phyloP scores from a whole-genome alignment of 2,888 invertebrate species.

The Lysandra coridon region DNA sequence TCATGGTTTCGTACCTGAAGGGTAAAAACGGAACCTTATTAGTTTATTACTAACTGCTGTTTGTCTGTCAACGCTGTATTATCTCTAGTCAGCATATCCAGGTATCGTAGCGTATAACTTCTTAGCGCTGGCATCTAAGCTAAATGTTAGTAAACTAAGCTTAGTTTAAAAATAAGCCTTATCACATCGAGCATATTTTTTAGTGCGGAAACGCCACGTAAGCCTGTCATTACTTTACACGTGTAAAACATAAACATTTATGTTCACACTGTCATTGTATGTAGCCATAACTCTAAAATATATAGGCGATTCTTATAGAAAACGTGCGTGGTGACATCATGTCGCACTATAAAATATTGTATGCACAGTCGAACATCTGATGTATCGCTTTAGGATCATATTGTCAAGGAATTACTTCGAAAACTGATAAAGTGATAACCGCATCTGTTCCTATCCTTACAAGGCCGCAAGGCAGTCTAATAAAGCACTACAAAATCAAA shows the following conservation, averaged over 20 bases:
- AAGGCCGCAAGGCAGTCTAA: no score
- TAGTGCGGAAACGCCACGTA: conserved; percentile 48
- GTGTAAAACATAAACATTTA: conserved; percentile 75
- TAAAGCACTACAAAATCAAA: no score
- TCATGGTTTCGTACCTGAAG: no score
- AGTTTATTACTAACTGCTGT: no score
- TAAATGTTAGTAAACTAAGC: neutral
- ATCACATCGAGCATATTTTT: conserved; percentile 38
- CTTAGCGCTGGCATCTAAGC: no score
- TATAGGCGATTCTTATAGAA: conserved; percentile 63
- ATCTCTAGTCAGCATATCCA: no score
- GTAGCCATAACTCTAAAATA: conserved; percentile 68
- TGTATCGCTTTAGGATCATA: neutral
- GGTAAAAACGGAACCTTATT: no score
- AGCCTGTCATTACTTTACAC: conserved; percentile 61
- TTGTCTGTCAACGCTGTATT: no score
- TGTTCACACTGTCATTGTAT: conserved; percentile 66
- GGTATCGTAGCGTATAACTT: no score
- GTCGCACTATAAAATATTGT: conserved; percentile 38
- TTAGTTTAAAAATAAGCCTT: conserved; percentile 10
- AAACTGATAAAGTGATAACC: neutral
- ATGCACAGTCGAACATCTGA: neutral
- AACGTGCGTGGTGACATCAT: conserved; percentile 57
- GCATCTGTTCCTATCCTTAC: no score
- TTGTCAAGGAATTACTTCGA: neutral